Evolutionary conservation across 2,888 invertebrate species (phyloP).

Genomic region (Lamproptera curius): DNA sequence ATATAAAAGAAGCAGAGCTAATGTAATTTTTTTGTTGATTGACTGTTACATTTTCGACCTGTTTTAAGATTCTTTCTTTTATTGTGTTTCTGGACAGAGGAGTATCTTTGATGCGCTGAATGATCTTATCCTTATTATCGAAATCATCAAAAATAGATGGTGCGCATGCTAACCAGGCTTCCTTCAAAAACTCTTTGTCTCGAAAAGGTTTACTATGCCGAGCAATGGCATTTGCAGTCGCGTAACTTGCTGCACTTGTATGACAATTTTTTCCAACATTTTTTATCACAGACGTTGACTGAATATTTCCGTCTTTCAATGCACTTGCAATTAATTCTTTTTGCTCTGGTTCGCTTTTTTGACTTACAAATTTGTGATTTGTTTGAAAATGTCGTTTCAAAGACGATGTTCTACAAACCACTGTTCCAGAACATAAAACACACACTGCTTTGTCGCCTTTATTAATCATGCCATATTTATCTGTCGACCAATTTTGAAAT

Average conservation of each 20-base stretch:
- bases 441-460: conserved; percentile 35
- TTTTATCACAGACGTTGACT: conserved; percentile 25
- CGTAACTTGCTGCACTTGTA: no score
- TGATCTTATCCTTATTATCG: neutral
- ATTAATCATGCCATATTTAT: conserved; percentile 35
- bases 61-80: conserved; percentile 24
- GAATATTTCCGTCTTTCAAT: conserved; percentile 26
- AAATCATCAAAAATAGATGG: neutral
- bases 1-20: no score
- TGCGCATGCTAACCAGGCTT: conserved; percentile 17
- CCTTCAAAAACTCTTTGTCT: neutral
- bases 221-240: neutral
- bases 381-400: conserved; percentile 27
- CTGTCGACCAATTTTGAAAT: conserved; percentile 36
- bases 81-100: conserved; percentile 26
- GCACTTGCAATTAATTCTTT: conserved; percentile 24
- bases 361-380: conserved; percentile 24
- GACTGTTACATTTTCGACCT: no score
- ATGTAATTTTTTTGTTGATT: no score
- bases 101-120: conserved; percentile 25
- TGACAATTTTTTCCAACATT: conserved; percentile 9
- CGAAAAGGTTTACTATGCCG: neutral
- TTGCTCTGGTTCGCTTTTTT: conserved; percentile 26
- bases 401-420: conserved; percentile 27
- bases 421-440: conserved; percentile 33